Base-by-base conservation (phyloP, 2,888 invertebrate genomes). In the Conistra vaccinii region DNA sequence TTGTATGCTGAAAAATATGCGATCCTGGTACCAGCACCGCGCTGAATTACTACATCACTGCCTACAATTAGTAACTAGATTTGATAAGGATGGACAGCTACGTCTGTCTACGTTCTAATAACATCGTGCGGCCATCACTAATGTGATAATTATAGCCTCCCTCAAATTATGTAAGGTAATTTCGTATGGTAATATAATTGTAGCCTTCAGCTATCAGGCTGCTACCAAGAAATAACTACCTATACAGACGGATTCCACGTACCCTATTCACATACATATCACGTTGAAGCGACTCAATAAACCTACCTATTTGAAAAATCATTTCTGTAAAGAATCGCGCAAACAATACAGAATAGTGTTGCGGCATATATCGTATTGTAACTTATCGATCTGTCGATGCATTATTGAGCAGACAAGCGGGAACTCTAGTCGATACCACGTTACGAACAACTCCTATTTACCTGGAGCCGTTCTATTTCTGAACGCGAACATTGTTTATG, bases 351-450 rank as follows among this genome's bases (percentile, higher is more conserved):
- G 81, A 90, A 87, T 92, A 93, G 92, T 91, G 93, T 90, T 92
- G 91, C 87, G 89, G 89, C 87, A 83, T 85, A 85, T 84, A 83
- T 86, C 76, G 86, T 85, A 83, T 85, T 85, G 90, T 90, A 90
- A 90, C 87, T 88, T 93, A 95, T 95, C 95, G 95, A 95, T 94
- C 92, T 88, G 89, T 83, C 89, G 91, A 89, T 96, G 95, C 94
- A 96, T 96, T 95, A 95, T 95, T 95, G 94, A 96, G 89, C 74
- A 91, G 91, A 89, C 90, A 87, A 89, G 86, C 89, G 86, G 90
- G 89, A 89, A 89, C 89, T 87, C 83, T 84, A 90, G 88, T 86
- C 90, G 89, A 90, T 88, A 87, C 85, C 76, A 83, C 88, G 87
- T 87, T 89, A 89, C 85, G 88, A 81, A 88, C 90, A 87, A 88